These are phyloP conservation scores for Ichneumoninae sp. DNA, from an alignment of 2,888 invertebrate genomes.

Conservation along the genomic window DNA sequence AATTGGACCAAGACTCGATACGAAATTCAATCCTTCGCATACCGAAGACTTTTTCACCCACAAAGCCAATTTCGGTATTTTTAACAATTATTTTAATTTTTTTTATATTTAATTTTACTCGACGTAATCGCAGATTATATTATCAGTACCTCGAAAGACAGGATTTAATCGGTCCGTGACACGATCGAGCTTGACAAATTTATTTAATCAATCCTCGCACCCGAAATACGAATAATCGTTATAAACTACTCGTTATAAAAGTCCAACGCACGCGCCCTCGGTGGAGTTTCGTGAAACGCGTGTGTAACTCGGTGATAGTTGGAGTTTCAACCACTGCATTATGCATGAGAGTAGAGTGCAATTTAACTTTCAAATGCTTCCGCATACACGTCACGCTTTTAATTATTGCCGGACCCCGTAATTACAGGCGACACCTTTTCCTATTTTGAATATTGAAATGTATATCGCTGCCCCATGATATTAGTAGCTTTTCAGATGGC, in stretches of 20 bases:
- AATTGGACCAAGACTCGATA: neutral
- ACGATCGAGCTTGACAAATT: conserved; percentile 39
- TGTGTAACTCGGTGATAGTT: conserved; percentile 67
- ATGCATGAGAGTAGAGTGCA: conserved; percentile 74
- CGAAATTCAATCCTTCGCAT: neutral
- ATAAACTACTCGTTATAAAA: conserved; percentile 33
- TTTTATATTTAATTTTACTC: neutral
- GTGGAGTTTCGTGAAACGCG: neutral
- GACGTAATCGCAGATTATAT: neutral
- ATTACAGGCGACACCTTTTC: conserved; percentile 74
- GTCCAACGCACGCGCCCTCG: neutral
- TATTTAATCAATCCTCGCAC: conserved; percentile 34
- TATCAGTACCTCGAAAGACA: neutral
- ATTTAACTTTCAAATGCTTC: conserved; percentile 78
- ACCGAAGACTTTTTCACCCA: neutral
- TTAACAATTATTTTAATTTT: too few relatives aligned
- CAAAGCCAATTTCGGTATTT: neutral
- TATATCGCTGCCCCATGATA: conserved; percentile 50
- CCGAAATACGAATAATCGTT: conserved; percentile 47
- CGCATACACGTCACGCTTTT: conserved; percentile 69
- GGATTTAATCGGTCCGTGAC: conserved; percentile 22
- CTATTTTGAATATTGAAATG: conserved; percentile 64
- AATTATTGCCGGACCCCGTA: conserved; percentile 75
- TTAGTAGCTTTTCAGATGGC: conserved; percentile 5
- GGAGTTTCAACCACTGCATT: conserved; percentile 70